Evolutionary conservation across 2,888 invertebrate species (phyloP).

Genomic region (Seira sanloemensis): DNA sequence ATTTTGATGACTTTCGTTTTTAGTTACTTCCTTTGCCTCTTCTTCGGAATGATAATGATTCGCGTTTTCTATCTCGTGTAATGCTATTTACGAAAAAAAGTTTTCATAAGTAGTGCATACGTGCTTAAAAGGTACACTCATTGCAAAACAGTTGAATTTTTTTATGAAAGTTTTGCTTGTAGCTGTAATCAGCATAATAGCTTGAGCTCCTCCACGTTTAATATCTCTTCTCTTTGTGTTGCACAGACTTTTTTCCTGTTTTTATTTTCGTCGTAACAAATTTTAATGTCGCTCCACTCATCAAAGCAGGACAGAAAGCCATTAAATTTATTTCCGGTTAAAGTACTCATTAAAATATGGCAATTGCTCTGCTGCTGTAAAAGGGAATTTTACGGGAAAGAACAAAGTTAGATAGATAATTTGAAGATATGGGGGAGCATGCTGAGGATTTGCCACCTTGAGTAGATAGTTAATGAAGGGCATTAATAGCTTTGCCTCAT

Average conservation of each 20-base stretch:
- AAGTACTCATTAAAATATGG: constrained; percentile 4
- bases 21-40: constrained; percentile 27
- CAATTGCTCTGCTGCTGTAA: neutral
- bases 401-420: constrained; percentile 1
- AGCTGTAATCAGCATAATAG: neutral
- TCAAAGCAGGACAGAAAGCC: constrained; percentile 4
- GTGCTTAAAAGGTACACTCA: neutral
- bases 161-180: neutral
- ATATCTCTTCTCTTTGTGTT: neutral
- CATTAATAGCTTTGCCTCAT: constrained; percentile 4
- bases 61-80: neutral
- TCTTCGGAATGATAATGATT: neutral
- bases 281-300: constrained; percentile 4
- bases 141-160: neutral
- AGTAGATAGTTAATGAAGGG: constrained; percentile 1
- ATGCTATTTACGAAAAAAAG: neutral
- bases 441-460: constrained; percentile 4
- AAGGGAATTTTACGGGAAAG: neutral
- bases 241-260: neutral
- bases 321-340: constrained; percentile 4
- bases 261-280: neutral
- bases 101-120: neutral
- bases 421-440: neutral
- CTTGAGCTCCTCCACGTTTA: neutral
- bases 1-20: constrained; percentile 51